Evolutionary conservation across 2,888 invertebrate genomes (phyloP).

Genomic region (Alloscopus bannaensis): DNA sequence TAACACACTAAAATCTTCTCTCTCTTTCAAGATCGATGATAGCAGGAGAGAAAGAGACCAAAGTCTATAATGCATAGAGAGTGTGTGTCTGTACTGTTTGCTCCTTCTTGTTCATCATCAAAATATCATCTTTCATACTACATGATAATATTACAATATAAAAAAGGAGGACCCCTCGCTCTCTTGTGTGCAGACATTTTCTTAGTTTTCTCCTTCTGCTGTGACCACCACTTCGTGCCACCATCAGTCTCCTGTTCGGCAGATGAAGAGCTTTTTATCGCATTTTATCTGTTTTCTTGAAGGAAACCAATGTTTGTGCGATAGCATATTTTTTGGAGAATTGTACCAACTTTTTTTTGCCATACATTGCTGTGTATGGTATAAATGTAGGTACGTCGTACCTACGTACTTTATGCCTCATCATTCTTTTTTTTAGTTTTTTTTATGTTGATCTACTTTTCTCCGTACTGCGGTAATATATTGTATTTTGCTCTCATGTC

Average conservation of each 20-base stretch:
- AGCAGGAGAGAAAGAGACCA: constrained; percentile 34
- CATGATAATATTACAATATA: constrained; percentile 62
- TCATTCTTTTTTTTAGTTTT: constrained; percentile 15
- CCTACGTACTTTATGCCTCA: constrained; percentile 14
- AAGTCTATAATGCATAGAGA: too few species aligned
- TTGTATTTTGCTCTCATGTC: neutral
- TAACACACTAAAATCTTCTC: constrained; percentile 48
- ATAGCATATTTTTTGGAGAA: constrained; percentile 46
- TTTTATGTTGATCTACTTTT: constrained; percentile 57
- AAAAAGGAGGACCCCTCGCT: neutral
- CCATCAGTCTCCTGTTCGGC: constrained; percentile 62
- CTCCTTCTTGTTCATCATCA: constrained; percentile 45
- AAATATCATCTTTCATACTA: constrained; percentile 63
- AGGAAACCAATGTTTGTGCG: constrained; percentile 63
- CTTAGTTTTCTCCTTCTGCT: constrained; percentile 31
- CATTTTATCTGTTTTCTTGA: constrained; percentile 47
- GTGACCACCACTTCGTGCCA: constrained; percentile 43
- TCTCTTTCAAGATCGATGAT: constrained; percentile 59
- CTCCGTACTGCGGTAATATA: constrained; percentile 6
- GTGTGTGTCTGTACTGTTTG: too few species aligned
- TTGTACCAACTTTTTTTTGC: too few species aligned
- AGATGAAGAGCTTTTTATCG: constrained; percentile 64
- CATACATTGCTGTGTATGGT: constrained; percentile 7
- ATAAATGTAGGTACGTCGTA: constrained; percentile 31
- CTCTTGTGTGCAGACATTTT: neutral